A percentile compares a stretch with the other conserved stretches of the same genome.
phyloP scores from a whole-genome alignment of 2,113 vertebrate genomes.

The Grammomys surdaster region DNA sequence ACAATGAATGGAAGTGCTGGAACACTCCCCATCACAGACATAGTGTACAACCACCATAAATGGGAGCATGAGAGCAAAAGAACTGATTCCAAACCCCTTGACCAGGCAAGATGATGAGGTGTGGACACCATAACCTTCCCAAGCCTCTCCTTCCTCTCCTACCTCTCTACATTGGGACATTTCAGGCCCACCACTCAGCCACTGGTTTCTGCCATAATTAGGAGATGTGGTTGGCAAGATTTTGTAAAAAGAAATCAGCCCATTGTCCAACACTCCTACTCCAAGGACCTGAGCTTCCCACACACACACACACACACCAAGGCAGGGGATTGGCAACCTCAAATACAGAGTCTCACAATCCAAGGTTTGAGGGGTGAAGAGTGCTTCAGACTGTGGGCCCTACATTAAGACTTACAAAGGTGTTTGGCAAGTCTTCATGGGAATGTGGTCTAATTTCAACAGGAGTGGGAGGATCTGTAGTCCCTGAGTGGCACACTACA shows the following conservation, averaged over 20 bases:
- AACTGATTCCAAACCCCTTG: not conserved
- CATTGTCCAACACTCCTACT: not conserved
- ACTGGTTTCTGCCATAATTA: conserved; percentile 87
- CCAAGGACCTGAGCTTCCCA: accelerated
- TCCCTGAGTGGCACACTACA: too few relatives aligned
- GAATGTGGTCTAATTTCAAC: too few relatives aligned
- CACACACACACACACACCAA: not conserved
- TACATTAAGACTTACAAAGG: not conserved
- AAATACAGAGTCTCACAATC: too few relatives aligned
- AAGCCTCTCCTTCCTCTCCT: not conserved
- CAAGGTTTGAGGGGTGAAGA: not conserved
- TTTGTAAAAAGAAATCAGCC: not conserved
- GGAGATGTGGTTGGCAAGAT: conserved; percentile 83
- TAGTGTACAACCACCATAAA: not conserved
- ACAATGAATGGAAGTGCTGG: not conserved
- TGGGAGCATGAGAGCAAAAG: not conserved
- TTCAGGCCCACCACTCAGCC: conserved; percentile 89
- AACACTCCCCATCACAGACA: not conserved
- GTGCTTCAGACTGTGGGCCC: not conserved
- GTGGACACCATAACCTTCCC: not conserved
- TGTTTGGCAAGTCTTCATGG: not conserved
- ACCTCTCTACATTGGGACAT: conserved; percentile 90
- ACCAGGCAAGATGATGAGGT: not conserved
- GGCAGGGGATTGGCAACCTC: not conserved
- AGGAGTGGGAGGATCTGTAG: too few relatives aligned